Conservation (phyloP, 2,113 vertebrate genomes). For the Tautogolabrus adspersus region DNA sequence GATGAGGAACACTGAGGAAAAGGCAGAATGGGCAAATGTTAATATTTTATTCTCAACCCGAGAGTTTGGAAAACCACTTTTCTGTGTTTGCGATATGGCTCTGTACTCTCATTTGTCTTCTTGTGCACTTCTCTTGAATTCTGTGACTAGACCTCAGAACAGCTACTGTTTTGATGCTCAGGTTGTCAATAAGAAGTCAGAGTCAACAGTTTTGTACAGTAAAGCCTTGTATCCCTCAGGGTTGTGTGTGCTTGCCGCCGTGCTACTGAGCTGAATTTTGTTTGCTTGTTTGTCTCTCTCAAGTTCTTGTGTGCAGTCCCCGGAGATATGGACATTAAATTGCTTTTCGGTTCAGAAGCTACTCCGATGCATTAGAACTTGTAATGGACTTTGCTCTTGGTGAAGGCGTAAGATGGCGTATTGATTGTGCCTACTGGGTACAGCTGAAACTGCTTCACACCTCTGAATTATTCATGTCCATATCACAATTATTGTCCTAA, state of each 20-base stretch:
- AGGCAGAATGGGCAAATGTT: conserved; percentile 12
- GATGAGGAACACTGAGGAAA: conserved; percentile 16
- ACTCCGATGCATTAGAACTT: conserved; percentile 81
- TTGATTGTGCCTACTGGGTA: conserved; percentile 83
- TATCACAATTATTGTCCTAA: conserved; percentile 81
- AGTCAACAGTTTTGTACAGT: conserved; percentile 65
- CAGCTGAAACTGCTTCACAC: conserved; percentile 75
- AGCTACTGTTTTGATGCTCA: conserved; percentile 49
- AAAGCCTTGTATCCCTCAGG: conserved; percentile 50
- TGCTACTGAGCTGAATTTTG: conserved; percentile 49
- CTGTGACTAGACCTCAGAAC: conserved; percentile 42
- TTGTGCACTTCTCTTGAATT: conserved; percentile 24
- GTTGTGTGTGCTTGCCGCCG: conserved; percentile 45
- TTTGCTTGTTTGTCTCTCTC: conserved; percentile 74
- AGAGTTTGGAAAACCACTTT: neutral
- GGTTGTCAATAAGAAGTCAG: conserved; percentile 61
- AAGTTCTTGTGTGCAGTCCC: conserved; percentile 72
- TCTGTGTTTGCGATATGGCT: conserved; percentile 1
- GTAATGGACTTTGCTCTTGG: conserved; percentile 83
- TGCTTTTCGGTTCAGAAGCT: conserved; percentile 85
- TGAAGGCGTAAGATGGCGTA: conserved; percentile 73
- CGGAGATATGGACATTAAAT: conserved; percentile 84
- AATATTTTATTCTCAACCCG: neutral
- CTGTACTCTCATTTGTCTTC: neutral
- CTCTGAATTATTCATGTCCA: conserved; percentile 82